Evolutionary conservation across 2,113 vertebrate species (phyloP).

Genomic region (Tylochromis polylepis): DNA sequence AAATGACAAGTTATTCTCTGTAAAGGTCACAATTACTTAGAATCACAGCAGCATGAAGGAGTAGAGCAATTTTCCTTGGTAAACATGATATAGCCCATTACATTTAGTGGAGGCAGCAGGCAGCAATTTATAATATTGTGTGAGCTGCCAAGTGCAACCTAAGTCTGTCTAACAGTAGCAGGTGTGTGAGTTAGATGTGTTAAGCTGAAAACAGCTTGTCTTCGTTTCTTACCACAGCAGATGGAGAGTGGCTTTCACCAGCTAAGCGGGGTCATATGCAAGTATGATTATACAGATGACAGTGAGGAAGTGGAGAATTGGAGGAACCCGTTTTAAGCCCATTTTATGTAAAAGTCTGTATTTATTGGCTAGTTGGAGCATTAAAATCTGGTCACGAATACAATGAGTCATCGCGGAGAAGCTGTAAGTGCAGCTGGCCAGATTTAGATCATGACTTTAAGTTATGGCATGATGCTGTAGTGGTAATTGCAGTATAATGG

Average conservation of each 20-base stretch:
- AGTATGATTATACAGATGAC: slow-evolving; percentile 43
- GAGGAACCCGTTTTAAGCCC: slow-evolving; percentile 36
- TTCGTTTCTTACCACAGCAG: slow-evolving; percentile 58
- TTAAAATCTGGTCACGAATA: slow-evolving; percentile 42
- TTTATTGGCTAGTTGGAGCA: slow-evolving; percentile 34
- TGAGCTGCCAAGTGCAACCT: slow-evolving; percentile 49
- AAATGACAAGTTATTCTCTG: slow-evolving; percentile 51
- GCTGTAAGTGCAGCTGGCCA: slow-evolving; percentile 55
- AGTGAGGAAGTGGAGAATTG: slow-evolving; percentile 5
- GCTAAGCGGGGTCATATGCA: slow-evolving; percentile 52
- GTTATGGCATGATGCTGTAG: slow-evolving; percentile 44
- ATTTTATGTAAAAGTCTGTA: slow-evolving; percentile 38
- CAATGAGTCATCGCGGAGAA: slow-evolving; percentile 30
- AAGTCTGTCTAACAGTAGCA: slow-evolving; percentile 55
- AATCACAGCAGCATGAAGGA: slow-evolving; percentile 45
- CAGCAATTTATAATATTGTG: slow-evolving; percentile 52
- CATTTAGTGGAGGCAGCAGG: slow-evolving; percentile 49
- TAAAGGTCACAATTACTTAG: slow-evolving; percentile 58
- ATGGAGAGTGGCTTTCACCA: slow-evolving; percentile 58
- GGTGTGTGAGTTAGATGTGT: slow-evolving; percentile 62
- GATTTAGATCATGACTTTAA: slow-evolving; percentile 63
- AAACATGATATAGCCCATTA: slow-evolving; percentile 48
- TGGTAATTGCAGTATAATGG: slow-evolving; percentile 61
- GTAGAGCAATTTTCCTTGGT: slow-evolving; percentile 34
- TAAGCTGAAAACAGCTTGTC: slow-evolving; percentile 66